phyloP scores from a whole-genome alignment of 2,888 invertebrate species.

The Drosophila quinaria region DNA sequence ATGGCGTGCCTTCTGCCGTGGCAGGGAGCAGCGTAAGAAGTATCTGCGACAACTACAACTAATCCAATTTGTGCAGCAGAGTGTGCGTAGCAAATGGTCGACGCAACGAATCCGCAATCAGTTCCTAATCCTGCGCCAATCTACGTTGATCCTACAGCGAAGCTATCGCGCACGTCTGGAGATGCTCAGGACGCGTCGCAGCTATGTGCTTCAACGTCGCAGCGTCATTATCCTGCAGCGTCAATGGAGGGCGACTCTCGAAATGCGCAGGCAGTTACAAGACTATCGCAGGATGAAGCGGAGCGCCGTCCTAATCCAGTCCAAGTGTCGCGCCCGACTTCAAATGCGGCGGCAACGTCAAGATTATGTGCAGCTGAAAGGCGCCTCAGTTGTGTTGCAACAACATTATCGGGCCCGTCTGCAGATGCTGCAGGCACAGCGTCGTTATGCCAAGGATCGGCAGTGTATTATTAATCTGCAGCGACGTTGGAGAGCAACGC shows the following conservation, averaged over 20 bases:
- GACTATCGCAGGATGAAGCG: conserved; percentile 19
- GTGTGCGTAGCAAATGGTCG: conserved; percentile 50
- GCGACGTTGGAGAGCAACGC: conserved; percentile 83
- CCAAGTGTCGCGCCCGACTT: conserved; percentile 47
- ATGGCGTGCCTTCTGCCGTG: conserved; percentile 79
- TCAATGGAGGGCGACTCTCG: conserved; percentile 84
- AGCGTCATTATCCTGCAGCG: conserved; percentile 85
- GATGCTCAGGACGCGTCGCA: conserved; percentile 53
- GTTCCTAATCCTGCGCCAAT: conserved; percentile 57
- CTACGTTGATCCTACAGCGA: conserved; percentile 60
- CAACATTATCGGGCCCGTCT: conserved; percentile 62
- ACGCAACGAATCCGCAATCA: conserved; percentile 63
- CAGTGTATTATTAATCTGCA: conserved; percentile 76
- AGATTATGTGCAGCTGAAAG: conserved; percentile 44
- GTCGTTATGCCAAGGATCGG: conserved; percentile 59
- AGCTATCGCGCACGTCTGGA: conserved; percentile 68
- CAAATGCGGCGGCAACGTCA: conserved; percentile 53
- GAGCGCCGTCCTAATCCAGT: conserved; percentile 18
- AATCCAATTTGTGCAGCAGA: conserved; percentile 67
- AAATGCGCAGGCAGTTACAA: conserved; percentile 66
- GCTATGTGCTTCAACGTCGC: conserved; percentile 66
- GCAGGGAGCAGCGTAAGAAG: conserved; percentile 60
- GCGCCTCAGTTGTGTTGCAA: conserved; percentile 61
- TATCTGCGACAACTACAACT: conserved; percentile 53
- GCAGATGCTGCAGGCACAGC: conserved; percentile 74